These are phyloP conservation scores for Leptinotarsa peninsularis DNA, from an alignment of 2,888 invertebrate species.

Conservation along the genomic window DNA sequence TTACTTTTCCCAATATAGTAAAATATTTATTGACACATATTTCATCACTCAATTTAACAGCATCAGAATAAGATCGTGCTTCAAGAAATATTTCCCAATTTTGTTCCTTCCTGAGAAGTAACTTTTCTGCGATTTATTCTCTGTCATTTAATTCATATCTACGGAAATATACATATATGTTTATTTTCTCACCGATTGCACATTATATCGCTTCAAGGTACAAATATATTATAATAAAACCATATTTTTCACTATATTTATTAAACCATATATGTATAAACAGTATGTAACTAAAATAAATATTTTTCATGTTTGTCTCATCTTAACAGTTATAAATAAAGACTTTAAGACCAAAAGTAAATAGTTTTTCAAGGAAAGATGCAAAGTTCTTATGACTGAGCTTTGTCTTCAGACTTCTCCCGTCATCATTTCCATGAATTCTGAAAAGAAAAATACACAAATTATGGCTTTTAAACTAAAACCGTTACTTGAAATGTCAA, in stretches of 20 bases:
- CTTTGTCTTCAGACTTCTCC: slow-evolving; percentile 72
- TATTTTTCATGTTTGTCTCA: slow-evolving; percentile 47
- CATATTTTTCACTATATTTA: slow-evolving; percentile 46
- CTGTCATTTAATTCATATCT: no score
- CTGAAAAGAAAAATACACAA: slow-evolving; percentile 71
- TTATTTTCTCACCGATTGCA: slow-evolving; percentile 25
- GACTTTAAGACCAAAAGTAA: slow-evolving; percentile 49
- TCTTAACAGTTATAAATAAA: slow-evolving; percentile 45
- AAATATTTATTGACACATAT: no score
- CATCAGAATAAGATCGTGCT: no score
- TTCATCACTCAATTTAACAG: no score
- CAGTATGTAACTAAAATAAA: slow-evolving; percentile 50
- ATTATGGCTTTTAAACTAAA: background rate
- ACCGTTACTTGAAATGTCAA: background rate
- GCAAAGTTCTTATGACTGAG: slow-evolving; percentile 34
- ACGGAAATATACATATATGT: background rate
- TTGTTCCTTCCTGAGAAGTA: no score
- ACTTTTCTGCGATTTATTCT: no score
- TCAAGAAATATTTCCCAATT: no score
- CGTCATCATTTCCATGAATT: slow-evolving; percentile 97
- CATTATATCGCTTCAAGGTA: slow-evolving; percentile 41
- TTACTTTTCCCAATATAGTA: no score
- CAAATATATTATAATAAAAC: slow-evolving; percentile 39
- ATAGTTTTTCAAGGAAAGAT: slow-evolving; percentile 41
- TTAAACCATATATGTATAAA: slow-evolving; percentile 45